Base-by-base conservation (phyloP, 1,140 invertebrate genomes). In the Drosophila sturtevanti region DNA sequence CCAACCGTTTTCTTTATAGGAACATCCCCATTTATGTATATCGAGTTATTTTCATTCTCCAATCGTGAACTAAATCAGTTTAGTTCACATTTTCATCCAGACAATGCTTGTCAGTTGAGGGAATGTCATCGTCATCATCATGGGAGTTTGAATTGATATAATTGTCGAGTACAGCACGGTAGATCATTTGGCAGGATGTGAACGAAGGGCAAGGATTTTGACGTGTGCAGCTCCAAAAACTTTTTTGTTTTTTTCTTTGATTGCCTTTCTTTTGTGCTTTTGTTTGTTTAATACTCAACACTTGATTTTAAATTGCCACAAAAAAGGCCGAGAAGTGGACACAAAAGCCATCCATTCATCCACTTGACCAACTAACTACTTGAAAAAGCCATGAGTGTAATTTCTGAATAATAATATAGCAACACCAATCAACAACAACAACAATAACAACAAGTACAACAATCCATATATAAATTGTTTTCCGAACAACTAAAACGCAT, bases 401-500 rank as follows among this genome's bases (percentile, higher is more conserved):
- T 76, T 68, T 72, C 52, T 44, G 48, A 55, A 70, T 74, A 70
- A 69, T 70, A 69, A 60, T 62, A 37, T 58, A 67, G 41, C 34
- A 55, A 54, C 37, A 59, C 34, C 58, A 71, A 52, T 11, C 55
- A 68, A 14, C 16, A 38, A 31, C 31, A 67, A 41, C 9, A 72
- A 18, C 18, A 54, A 44, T 61, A 72, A 67, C 12, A 56, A 21
- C 37, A 31, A 56, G 41, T 67, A 54, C 24, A 77, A 14, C 60
- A 61, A 58, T 55, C 55, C 11, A 54, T 60, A 63, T 38, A 68
- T 64, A 79, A 78, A 86, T 71, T 65, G 38, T 68, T 77, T 65
- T 77, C 54, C 41, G 18, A 81, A 79, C 52, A 79, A 72, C 71
- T 70, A 61, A 82, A 86, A 72, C 44, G 31, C 79, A 86, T 72